These are phyloP conservation scores for Bradysia coprophila DNA, from an alignment of 1,140 invertebrate genomes.

Conservation along the genomic window DNA sequence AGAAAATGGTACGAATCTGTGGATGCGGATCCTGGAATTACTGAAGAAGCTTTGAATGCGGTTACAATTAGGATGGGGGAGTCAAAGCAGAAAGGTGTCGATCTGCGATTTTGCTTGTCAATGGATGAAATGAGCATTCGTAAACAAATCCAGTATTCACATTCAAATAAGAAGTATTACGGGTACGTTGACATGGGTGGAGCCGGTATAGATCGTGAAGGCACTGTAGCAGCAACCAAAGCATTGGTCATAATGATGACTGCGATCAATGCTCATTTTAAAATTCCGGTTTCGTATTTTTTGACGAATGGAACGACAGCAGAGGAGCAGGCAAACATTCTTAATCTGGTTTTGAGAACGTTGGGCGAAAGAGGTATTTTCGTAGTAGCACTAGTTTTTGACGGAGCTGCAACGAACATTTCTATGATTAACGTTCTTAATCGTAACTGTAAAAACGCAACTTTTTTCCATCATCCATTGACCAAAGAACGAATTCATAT, in stretches of 20 bases:
- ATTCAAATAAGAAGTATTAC: not conserved
- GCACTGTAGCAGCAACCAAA: not conserved
- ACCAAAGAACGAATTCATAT: not conserved
- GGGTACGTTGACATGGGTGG: not conserved
- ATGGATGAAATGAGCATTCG: not conserved
- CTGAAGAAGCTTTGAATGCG: not conserved
- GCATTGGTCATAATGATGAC: constrained; percentile 6
- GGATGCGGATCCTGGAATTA: not conserved
- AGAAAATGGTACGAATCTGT: constrained; percentile 14
- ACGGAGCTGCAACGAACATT: not conserved
- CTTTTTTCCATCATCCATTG: not conserved
- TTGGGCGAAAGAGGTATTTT: not conserved
- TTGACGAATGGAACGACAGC: not conserved
- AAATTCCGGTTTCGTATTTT: not conserved
- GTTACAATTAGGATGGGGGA: not conserved
- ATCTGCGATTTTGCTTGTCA: not conserved
- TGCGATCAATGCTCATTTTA: not conserved
- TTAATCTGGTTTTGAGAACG: not conserved
- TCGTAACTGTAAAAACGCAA: not conserved
- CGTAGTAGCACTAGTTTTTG: not conserved
- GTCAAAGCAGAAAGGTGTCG: not conserved
- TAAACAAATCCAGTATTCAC: not conserved
- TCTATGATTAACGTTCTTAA: not conserved
- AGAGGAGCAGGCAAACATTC: not conserved
- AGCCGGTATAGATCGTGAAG: not conserved